These are phyloP conservation scores for Pangasianodon hypophthalmus DNA, from an alignment of 2,113 vertebrate genomes.

Conservation along the genomic window DNA sequence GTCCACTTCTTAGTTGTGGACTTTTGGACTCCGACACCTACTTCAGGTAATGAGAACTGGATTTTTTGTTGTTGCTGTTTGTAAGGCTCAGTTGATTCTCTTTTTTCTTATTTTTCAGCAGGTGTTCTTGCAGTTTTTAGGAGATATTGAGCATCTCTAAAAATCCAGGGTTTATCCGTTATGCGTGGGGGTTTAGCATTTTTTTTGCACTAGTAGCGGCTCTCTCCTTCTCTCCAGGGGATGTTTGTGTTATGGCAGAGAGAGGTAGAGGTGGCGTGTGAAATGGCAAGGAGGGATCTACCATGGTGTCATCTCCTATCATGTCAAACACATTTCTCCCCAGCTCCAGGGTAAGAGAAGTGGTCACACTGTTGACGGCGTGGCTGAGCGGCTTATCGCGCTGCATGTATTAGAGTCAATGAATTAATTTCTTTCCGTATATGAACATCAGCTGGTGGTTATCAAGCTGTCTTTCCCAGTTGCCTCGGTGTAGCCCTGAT, in stretches of 20 bases:
- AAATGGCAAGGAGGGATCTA: slow-evolving; percentile 7
- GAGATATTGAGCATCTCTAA: slow-evolving; percentile 54
- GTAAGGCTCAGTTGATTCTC: background rate
- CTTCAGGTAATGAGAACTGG: background rate
- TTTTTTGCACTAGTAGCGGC: background rate
- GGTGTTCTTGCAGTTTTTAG: slow-evolving; percentile 61
- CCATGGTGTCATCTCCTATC: slow-evolving; percentile 29
- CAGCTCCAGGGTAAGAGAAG: background rate
- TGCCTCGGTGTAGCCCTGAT: background rate
- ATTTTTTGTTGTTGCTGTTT: background rate
- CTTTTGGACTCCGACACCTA: background rate
- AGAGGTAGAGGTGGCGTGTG: slow-evolving; percentile 1
- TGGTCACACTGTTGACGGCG: background rate
- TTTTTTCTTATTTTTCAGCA: background rate
- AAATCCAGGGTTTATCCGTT: slow-evolving; percentile 61
- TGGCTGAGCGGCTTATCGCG: background rate
- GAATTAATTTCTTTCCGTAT: slow-evolving; percentile 2
- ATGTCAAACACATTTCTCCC: background rate
- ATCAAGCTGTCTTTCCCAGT: slow-evolving; percentile 1
- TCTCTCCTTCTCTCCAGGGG: background rate
- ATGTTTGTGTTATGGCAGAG: background rate
- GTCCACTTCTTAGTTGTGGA: background rate
- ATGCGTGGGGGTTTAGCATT: slow-evolving; percentile 56
- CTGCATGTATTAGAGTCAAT: background rate
- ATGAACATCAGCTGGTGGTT: slow-evolving; percentile 22